Percentiles rank a stretch among this genome's conserved stretches.
These are phyloP conservation scores for Zaprionus obscuricornis DNA, from an alignment of 2,888 invertebrate genomes.

Conservation along the genomic window DNA sequence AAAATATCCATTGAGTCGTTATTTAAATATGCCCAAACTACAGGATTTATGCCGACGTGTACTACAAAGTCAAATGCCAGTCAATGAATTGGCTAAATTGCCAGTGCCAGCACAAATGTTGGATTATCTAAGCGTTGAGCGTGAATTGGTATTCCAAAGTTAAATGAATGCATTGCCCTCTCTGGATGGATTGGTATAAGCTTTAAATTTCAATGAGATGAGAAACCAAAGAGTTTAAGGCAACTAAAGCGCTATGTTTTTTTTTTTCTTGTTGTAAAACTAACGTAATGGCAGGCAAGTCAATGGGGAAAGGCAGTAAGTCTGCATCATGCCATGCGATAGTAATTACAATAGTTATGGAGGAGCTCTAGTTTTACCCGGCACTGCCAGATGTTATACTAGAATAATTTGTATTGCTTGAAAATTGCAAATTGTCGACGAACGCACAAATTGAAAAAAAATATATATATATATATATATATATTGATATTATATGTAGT, in stretches of 20 bases:
- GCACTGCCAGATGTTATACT: no score
- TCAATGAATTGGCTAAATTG: conserved; percentile 88
- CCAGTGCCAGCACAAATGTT: conserved; percentile 86
- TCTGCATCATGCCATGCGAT: no score
- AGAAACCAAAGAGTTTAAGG: conserved; percentile 62
- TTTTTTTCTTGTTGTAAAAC: no score
- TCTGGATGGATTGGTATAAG: conserved; percentile 48
- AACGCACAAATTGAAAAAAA: conserved; percentile 42
- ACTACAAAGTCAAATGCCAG: conserved; percentile 86
- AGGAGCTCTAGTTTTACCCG: no score
- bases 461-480: conserved; percentile 24
- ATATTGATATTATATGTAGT: no score
- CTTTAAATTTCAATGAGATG: conserved; percentile 52
- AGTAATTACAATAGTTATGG: no score
- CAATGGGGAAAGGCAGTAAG: no score
- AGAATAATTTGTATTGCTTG: no score
- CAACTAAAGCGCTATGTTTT: conserved; percentile 21
- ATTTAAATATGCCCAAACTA: conserved; percentile 88
- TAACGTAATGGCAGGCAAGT: no score
- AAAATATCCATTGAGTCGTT: conserved; percentile 89
- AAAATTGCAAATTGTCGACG: no score
- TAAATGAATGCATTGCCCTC: conserved; percentile 30
- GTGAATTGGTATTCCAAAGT: conserved; percentile 81
- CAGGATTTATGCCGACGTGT: conserved; percentile 90
- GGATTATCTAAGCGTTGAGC: conserved; percentile 84